Percentiles rank a stretch among this genome's conserved stretches.
These are phyloP conservation scores for Typhlomys cinereus DNA, from an alignment of 2,113 vertebrate species.

Conservation along the genomic window DNA sequence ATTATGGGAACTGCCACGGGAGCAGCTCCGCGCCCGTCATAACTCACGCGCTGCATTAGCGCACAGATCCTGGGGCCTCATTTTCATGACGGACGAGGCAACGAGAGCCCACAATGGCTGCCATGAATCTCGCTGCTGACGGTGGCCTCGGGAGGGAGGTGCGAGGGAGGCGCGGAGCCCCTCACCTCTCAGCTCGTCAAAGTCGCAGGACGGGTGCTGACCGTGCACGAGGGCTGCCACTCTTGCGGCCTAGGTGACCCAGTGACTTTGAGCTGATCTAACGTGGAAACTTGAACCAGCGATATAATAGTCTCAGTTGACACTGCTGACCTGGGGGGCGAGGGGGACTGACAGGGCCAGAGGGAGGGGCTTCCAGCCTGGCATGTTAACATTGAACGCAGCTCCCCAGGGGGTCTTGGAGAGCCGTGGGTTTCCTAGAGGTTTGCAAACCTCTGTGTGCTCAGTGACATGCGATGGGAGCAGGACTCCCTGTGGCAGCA, in stretches of 20 bases:
- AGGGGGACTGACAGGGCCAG: not conserved
- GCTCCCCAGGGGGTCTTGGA: not conserved
- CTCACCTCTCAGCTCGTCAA: conserved; percentile 28
- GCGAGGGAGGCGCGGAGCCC: conserved; percentile 52
- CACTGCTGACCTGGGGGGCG: not conserved
- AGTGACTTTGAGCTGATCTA: not conserved
- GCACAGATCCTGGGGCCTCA: conserved; percentile 75
- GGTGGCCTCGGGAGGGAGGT: conserved; percentile 59
- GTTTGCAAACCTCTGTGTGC: not conserved
- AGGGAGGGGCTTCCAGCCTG: accelerated
- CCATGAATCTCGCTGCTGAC: conserved; percentile 75
- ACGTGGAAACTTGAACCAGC: not conserved
- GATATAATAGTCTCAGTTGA: not conserved
- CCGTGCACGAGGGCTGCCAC: not conserved
- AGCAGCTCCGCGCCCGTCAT: conserved; percentile 44
- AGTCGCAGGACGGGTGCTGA: not conserved
- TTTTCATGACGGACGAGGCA: conserved; percentile 81
- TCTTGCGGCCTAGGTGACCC: not conserved
- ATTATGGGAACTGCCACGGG: conserved; percentile 58
- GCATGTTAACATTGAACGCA: accelerated
- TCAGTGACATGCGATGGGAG: not conserved
- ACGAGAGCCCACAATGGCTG: conserved; percentile 71
- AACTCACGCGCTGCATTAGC: conserved; percentile 72
- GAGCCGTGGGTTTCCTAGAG: not conserved
- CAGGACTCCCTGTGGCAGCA: not conserved